Evolutionary conservation across 1,140 invertebrate species (phyloP), one percentile per base, ranked within the genome.

Genomic region (Hermatobates lingyangjiaoensis): DNA sequence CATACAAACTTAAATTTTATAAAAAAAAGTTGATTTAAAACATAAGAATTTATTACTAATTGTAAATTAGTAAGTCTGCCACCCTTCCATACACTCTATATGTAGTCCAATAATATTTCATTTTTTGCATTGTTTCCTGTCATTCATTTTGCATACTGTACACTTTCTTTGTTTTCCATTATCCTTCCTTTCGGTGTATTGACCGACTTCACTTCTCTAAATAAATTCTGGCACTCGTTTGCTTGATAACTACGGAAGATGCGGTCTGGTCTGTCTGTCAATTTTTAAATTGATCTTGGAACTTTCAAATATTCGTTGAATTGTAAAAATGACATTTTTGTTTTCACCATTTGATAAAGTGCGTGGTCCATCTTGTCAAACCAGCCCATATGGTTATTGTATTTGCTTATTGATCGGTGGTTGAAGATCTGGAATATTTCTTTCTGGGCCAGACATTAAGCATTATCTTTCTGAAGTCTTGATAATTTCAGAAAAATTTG

Each of bases 101-200:
- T 50, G 49, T 12, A 50, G 23, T 15, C n/a, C 49, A 30, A n/a
- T n/a, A 10, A 50, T n/a, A 40, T 50, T 25, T 40, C 34, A 50
- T 42, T 40, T 42, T 26, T 14, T 27, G 46, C 57, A 57, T 46
- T 59, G 53, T 40, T 59, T 56, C 34, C 57, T 51, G n/a, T 47
- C 52, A 51, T 58, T 58, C 21, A 15, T 56, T 49, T 58, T 55
- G 30, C 56, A 59, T 27, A 59, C 51, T 27, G 53, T 54, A 51
- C 57, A 59, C 50, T 57, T 57, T 42, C 56, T 27, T 46, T 57
- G 56, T 52, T 55, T 57, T 20, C 56, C 57, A 39, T 48, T 49
- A 30, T 44, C 25, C 2, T 56, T 59, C 45, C 56, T 45, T 30
- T 54, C 45, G n/a, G 57, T 23, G 34, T 38, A 44, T 34, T 53